Base-by-base conservation (phyloP, 2,888 invertebrate species). In the Cordilura impudica region DNA sequence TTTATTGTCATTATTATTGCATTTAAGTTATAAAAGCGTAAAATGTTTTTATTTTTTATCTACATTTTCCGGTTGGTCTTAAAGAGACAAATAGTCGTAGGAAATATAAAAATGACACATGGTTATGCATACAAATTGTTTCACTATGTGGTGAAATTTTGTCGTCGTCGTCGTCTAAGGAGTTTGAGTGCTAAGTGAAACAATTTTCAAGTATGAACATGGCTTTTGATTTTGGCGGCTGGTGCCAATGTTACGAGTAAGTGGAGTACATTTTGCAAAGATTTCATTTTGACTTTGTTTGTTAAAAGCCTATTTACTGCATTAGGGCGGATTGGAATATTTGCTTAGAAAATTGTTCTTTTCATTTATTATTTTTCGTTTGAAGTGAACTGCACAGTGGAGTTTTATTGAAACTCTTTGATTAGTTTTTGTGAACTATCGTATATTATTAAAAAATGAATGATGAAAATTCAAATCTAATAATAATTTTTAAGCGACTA, bases 81-180 rank as follows among this genome's bases (percentile, higher is more conserved):
- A 49, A 39, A 71, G 49, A 58, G 61, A 66, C n/a, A n/a, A 81
- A 81, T 81, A 72, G 71, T 79, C 78, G 70, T 66, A 75, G 81
- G 79, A 82, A 77, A 74, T 82, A 79, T 81, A 78, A 81, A 81
- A 67, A 82, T 82, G 81, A 83, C 81, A 82, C 82, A 83, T 82
- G 81, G 61, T 77, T 70, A 58, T 71, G 82, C 81, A 81, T 81
- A 81, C 78, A 77, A 81, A 83, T 82, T 79, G 73, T 76, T 69
- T 67, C 26, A 60, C 58, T 71, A 67, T 71, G 61, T 66, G 65
- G 63, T 74, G 56, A 69, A 78, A 69, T 54, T 69, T 75, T 66
- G 72, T 23, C 26, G 8, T 54, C 8, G 53, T n/a, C 31, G 26
- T 6, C n/a, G n/a, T n/a, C n/a, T n/a, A 8, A n/a, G 49, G 67